phyloP scores from a whole-genome alignment of 2,797 vertebrate genomes.

The Novumbra hubbsi region DNA sequence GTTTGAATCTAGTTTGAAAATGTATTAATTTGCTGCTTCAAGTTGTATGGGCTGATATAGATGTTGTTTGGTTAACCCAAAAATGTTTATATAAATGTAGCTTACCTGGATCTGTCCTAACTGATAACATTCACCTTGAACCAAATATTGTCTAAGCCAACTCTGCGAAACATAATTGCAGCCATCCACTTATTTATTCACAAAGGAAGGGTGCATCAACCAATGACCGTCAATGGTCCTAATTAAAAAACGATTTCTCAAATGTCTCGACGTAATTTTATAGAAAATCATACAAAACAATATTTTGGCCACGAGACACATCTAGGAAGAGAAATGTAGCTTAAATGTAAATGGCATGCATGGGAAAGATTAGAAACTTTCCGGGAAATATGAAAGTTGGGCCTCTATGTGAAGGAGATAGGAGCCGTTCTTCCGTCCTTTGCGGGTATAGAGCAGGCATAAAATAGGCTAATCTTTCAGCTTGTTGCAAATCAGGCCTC shows the following conservation, averaged over 20 bases:
- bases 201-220: not conserved
- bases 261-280: not conserved
- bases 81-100: too few species aligned
- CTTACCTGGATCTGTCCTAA: not conserved
- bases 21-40: too few species aligned
- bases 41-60: too few species aligned
- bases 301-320: not conserved
- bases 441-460: slow-evolving; percentile 45
- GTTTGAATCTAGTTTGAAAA: too few species aligned
- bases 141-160: not conserved
- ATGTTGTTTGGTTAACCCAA: too few species aligned
- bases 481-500: slow-evolving; percentile 45
- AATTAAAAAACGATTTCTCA: not conserved
- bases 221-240: not conserved
- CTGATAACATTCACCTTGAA: not conserved
- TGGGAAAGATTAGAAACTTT: slow-evolving; percentile 40
- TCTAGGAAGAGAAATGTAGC: not conserved
- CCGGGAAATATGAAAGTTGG: slow-evolving; percentile 26
- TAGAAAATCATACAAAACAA: not conserved
- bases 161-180: not conserved
- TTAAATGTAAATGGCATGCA: not conserved
- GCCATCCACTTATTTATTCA: not conserved
- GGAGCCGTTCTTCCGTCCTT: slow-evolving; percentile 31
- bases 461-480: slow-evolving; percentile 63
- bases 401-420: slow-evolving; percentile 32